Evolutionary conservation across 2,797 vertebrate genomes (phyloP).

Genomic region (Avahi laniger): DNA sequence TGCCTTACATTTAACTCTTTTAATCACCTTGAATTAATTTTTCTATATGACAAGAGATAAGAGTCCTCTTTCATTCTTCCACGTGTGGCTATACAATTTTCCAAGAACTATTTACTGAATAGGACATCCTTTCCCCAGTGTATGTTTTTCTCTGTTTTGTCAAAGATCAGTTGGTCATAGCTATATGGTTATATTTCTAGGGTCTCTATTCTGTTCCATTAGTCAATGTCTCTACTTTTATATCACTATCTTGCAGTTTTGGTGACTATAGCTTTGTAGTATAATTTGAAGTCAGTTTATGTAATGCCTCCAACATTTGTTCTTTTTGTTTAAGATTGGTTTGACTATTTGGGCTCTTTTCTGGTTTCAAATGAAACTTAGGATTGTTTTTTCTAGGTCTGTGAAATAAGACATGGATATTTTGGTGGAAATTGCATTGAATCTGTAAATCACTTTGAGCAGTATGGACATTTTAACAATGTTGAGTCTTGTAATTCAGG

Average conservation of each 20-base stretch:
- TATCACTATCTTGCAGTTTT: background rate
- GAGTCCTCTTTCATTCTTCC: background rate
- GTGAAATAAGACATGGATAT: background rate
- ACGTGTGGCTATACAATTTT: background rate
- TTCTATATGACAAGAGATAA: background rate
- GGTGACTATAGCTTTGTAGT: background rate
- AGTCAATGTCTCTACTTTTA: background rate
- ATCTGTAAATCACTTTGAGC: background rate
- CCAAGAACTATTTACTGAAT: background rate
- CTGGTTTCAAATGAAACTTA: background rate
- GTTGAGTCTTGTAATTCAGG: background rate
- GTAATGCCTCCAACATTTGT: background rate
- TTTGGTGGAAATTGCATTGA: background rate
- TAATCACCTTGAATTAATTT: background rate
- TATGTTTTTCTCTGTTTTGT: background rate
- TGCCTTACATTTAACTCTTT: background rate
- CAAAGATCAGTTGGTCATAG: background rate
- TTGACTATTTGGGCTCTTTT: background rate
- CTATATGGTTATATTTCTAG: background rate
- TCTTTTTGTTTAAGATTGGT: background rate
- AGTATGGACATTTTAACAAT: background rate
- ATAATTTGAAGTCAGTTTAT: background rate
- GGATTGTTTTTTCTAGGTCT: background rate
- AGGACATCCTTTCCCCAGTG: background rate
- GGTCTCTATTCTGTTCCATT: background rate